Base-by-base conservation (phyloP, 2,797 vertebrate species). In the Hozukius guyotensis region DNA sequence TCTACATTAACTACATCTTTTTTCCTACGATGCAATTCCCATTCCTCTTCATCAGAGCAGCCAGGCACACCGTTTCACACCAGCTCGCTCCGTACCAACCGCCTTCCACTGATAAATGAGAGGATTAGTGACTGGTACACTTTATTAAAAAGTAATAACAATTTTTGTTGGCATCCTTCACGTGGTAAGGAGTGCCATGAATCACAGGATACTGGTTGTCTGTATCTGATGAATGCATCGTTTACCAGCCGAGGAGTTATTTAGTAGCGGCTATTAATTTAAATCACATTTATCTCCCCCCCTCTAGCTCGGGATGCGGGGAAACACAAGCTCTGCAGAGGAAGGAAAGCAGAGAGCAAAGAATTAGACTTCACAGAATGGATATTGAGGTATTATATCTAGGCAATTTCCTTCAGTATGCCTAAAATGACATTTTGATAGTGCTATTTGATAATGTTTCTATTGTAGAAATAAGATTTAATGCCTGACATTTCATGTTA, bases 121-220 rank as follows among this genome's bases (percentile, higher is more conserved):
- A 96, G 96, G 97, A 97, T 97, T 97, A 97, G 95, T 96, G 97
- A 97, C 96, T 96, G 97, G 96, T 97, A 97, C 97, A 98, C 97
- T 99, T 99, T 99, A 99, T 99, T 99, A 99, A 99, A 99, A 99
- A 98, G 97, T 99, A 99, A 99, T 99, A 99, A 98, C 97, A 98
- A 97, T 98, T 99, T 99, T 98, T 97, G 97, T 98, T 97, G 96
- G 96, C 97, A 98, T 97, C 97, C 97, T 98, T 99, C 97, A 97
- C 96, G 95, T 97, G 94, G 97, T 97, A 97, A 98, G 96, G 97
- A 97, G 94, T 94, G 88, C 96, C 96, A 99, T 99, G 98, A 99
- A 99, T 99, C 99, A 99, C 97, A 97, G 97, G 97, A 98, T 97
- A 97, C 97, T 97, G 98, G 96, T 97, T 99, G 99, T 99, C 98